Base-by-base conservation (phyloP, 2,113 vertebrate genomes). In the Dasypus novemcinctus region DNA sequence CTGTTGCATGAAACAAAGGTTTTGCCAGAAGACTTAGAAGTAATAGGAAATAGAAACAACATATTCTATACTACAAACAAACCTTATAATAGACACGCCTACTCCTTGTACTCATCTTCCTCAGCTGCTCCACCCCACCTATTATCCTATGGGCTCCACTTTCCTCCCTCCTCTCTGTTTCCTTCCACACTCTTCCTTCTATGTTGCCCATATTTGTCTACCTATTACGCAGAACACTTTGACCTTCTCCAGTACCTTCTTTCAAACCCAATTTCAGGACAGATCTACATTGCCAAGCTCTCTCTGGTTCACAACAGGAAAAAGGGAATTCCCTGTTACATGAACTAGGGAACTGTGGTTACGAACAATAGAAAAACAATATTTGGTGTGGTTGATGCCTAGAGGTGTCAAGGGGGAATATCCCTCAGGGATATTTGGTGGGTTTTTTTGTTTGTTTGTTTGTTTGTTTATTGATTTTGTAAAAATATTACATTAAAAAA, bases 141-240 rank as follows among this genome's bases (percentile, higher is more conserved):
- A 14, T 29, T 36, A 9, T 1, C 13, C 36, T 5, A 12, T 10
- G 5, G 27, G 1, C 41, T 20, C 31, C 52, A 38, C 27, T 12
- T 7, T 43, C n/a, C 33, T 4, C 27, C 25, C n/a, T 59, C 23
- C 25, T 2, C 52, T 13, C 0, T 0, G 17, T 20, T 14, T 57
- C 36, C 38, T n/a, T 57, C 64, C 23, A 10, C 2, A 13, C 54
- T 41, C 33, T 38, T 43, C 23, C 17, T 69, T 52, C 3, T 49
- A 0, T 21, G 18, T 36, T 14, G 7, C 12, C 74, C 36, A 36
- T 31, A 36, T 76, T 52, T 7, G 0, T 7, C 43, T 86, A 13
- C 5, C 4, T 49, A 36, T 27, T 76, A 25, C 23, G 7, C 20
- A 66, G 29, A 74, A 38, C 25, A 36, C 7, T 3, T 25, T 27